Base-by-base conservation (phyloP, 2,113 vertebrate species). In the Saguinus midas region DNA sequence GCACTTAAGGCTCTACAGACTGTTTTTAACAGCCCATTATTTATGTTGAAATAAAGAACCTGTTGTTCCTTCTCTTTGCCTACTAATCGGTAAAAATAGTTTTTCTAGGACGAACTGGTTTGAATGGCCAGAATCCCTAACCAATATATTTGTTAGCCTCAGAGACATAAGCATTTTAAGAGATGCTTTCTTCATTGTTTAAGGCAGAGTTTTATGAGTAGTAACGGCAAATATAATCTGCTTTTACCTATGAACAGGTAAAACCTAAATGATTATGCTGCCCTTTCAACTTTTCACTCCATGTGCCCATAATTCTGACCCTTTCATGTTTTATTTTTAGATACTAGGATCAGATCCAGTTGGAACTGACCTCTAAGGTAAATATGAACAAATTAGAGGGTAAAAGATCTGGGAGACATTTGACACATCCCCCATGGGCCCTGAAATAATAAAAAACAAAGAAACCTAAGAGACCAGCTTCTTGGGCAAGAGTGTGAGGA, bases 341-440 rank as follows among this genome's bases (percentile, higher is more conserved):
- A 37, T 80, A 4, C 52, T 82, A 75, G 73, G 58, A 73, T 93
- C 52, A 43, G 25, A 96, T 55, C 10, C 76, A 85, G 23, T 90
- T 92, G 66, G 70, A 92, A 82, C 12, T 86, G 73, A 93, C 37
- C 96, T 97, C 87, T 55, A 55, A 75, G 40, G 29, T 72, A 97
- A 97, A 94, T 78, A 80, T 40, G 57, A 73, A 21, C 73, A 94
- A 98, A 98, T 97, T 98, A 97, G 97, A 97, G 95, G 86, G 89
- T 95, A 92, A 96, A 76, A 97, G 23, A 93, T 93, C 66, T 91
- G 73, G 84, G 81, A 97, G 94, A 80, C 50, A 89, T 96, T 91
- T 97, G 72, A 87, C 87, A 90, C 57, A 66, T 55, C 84, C 61
- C 70, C 97, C 76, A 27, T 37, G 87, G 76, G 43, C 78, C 43